Base-by-base conservation (phyloP, 2,797 vertebrate species). In the Acridotheres tristis region DNA sequence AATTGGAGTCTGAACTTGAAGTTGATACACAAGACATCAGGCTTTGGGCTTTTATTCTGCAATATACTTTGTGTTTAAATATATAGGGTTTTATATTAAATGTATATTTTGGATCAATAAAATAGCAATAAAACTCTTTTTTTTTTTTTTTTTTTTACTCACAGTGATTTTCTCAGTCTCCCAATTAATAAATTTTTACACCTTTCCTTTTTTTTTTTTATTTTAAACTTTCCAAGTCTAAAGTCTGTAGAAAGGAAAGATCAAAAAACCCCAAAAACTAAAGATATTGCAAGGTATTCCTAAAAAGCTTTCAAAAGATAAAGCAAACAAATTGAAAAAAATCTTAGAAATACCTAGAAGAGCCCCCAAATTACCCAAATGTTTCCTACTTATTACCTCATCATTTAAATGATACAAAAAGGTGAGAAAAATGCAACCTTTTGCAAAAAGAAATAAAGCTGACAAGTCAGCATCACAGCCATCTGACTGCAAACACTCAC, bases 111-210 rank as follows among this genome's bases (percentile, higher is more conserved):
- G 21, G 21, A 86, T 79, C 72, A 85, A 86, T 81, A 72, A 80
- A 57, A 69, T 74, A 72, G 51, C 23, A 71, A 48, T 74, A 76
- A 83, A 80, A 71, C 15, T 27, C 34, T 34, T 34, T 34, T 34
- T 34, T 34, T 34, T 34, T 34, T n/a, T 29, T 18, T 29, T 51
- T 51, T 51, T 53, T 53, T 51, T 18, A 19, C 29, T 53, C 51
- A 53, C 16, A 91, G 51, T 76, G 65, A 36, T 90, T 92, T 95
- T 95, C n/a, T 48, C 23, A 42, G 11, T 57, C n/a, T 76, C 53
- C 3, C 36, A 72, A 16, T 67, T 74, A 71, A 77, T 51, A 77
- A 85, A 9, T 73, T 25, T 43, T 67, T 23, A 26, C 5, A 69
- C 1, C 7, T 63, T 74, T 30, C 4, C 3, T 5, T n/a, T 43